phyloP scores from a whole-genome alignment of 1,140 invertebrate species.

The Bombus vancouverensis region DNA sequence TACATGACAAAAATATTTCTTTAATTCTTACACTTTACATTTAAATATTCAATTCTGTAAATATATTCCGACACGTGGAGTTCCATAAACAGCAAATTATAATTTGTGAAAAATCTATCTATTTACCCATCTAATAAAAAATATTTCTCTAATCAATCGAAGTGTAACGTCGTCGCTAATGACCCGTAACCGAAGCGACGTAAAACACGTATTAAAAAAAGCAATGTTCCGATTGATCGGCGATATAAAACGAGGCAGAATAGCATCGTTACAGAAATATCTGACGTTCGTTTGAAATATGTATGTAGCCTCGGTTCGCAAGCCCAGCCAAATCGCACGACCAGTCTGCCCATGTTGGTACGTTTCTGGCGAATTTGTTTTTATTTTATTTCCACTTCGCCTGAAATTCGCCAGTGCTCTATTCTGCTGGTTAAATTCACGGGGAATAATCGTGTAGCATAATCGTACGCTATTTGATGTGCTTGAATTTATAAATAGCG shows the following conservation, averaged over 20 bases:
- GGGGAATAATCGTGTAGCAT: neutral
- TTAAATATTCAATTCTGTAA: too few species aligned
- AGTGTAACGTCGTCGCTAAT: too few species aligned
- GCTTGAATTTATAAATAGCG: slow-evolving; percentile 12
- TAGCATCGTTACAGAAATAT: neutral
- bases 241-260: neutral
- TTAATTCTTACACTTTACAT: too few species aligned
- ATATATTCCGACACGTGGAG: fast-evolving
- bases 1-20: too few species aligned
- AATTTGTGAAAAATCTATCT: too few species aligned
- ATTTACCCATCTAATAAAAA: too few species aligned
- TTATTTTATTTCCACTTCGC: neutral
- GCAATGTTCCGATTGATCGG: neutral
- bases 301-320: neutral
- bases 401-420: neutral
- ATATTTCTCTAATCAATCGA: too few species aligned
- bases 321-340: neutral
- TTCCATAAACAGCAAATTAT: too few species aligned
- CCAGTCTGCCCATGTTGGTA: neutral
- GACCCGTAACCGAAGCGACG: too few species aligned
- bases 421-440: neutral
- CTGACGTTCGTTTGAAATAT: neutral
- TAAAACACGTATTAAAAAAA: too few species aligned
- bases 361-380: neutral
- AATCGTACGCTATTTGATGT: neutral